A percentile compares a stretch with the other conserved stretches of the same genome.
Evolutionary conservation across 2,113 vertebrate genomes (phyloP).

Genomic region (Notothenia coriiceps): DNA sequence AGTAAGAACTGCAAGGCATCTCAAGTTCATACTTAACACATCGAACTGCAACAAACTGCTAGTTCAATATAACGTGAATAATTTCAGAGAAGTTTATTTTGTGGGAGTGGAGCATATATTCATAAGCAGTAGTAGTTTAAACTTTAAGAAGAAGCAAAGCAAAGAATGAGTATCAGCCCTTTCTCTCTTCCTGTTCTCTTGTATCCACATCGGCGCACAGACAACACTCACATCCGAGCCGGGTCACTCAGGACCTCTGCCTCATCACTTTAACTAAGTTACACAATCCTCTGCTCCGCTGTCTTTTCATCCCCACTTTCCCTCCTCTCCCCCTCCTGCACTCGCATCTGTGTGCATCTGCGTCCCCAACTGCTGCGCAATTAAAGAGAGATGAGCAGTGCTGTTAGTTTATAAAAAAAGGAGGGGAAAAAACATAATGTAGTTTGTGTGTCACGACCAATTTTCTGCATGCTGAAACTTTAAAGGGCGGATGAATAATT

Average conservation of each 20-base stretch:
- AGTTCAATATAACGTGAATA: conserved; percentile 10
- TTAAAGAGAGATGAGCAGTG: conserved; percentile 85
- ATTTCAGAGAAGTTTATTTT: conserved; percentile 24
- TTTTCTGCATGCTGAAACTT: conserved; percentile 88
- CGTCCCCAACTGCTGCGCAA: conserved; percentile 77
- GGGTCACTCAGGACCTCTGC: conserved; percentile 66
- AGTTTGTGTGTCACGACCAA: conserved; percentile 90
- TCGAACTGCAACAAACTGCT: conserved; percentile 5
- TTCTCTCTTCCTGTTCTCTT: conserved; percentile 17
- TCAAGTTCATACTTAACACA: not conserved
- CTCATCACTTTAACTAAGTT: conserved; percentile 76
- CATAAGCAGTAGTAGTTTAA: conserved; percentile 20
- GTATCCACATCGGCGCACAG: conserved; percentile 50
- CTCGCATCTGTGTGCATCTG: conserved; percentile 78
- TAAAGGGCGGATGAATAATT: conserved; percentile 91
- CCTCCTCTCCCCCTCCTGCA: conserved; percentile 58
- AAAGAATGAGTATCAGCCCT: conserved; percentile 26
- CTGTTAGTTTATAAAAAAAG: conserved; percentile 82
- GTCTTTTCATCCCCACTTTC: conserved; percentile 51
- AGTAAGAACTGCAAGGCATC: not conserved
- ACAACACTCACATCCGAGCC: conserved; percentile 42
- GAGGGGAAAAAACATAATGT: conserved; percentile 83
- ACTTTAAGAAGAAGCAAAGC: conserved; percentile 40
- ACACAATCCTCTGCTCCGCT: conserved; percentile 64
- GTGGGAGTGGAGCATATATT: conserved; percentile 20